Evolutionary conservation across 1,140 invertebrate species (phyloP).

Genomic region (Rhynchophorus ferrugineus): DNA sequence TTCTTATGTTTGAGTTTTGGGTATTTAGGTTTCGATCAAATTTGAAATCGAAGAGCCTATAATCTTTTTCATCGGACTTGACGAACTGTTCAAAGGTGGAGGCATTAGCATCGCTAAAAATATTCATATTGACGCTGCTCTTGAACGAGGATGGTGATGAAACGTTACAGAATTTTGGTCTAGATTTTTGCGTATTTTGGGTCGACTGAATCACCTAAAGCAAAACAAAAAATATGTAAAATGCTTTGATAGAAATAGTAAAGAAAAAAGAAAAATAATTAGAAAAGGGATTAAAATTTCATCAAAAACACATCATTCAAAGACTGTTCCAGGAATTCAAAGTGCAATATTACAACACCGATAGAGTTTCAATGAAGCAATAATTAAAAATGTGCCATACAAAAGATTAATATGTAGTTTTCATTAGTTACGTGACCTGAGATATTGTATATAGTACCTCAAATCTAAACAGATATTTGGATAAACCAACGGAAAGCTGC

Average conservation of each 20-base stretch:
- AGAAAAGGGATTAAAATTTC: no score
- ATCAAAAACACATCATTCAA: no score
- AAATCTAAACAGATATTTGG: no score
- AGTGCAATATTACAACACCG: no score
- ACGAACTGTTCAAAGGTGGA: conserved; percentile 30
- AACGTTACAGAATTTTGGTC: not conserved
- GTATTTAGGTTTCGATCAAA: conserved; percentile 3
- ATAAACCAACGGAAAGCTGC: no score
- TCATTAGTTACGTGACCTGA: no score
- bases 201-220: conserved; percentile 1
- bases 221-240: not conserved
- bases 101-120: conserved; percentile 34
- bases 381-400: no score
- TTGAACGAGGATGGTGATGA: not conserved
- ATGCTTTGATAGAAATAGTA: not conserved
- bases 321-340: no score
- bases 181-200: not conserved
- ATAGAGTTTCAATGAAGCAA: no score
- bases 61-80: conserved; percentile 27
- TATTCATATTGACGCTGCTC: conserved; percentile 26
- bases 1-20: not conserved
- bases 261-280: not conserved
- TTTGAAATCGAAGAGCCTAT: conserved; percentile 26
- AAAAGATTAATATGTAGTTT: no score
- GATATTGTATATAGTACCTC: no score